Evolutionary conservation across 2,797 vertebrate species (phyloP), one percentile per base, ranked within the genome.

Genomic region (Onychomys torridus): DNA sequence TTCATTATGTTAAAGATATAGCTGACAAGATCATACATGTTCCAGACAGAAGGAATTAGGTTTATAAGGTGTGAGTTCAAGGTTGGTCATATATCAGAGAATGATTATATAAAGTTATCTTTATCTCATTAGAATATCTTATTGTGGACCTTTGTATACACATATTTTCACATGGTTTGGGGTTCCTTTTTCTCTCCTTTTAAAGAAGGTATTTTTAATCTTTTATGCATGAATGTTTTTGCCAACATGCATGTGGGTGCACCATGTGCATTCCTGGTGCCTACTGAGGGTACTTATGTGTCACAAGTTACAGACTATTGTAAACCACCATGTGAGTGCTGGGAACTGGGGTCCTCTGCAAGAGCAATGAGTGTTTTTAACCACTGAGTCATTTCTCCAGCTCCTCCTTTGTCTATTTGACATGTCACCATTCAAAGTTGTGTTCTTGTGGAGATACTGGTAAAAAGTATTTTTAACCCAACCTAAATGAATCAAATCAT

Each of bases 91-190:
- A 76, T 34, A 90, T 49, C 10, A 90, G 49, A 95, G 79, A 88
- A 90, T 89, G 16, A 19, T 40, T 89, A 49, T 17, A 92, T 59
- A 63, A 61, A 19, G 61, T 94, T 95, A 78, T 87, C n/a, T 23
- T 78, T 17, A 14, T 76, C 25, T 95, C 49, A 93, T 75, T 46
- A 76, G 14, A 89, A 71, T 78, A 93, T 77, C 78, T 93, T 85
- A 34, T 55, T 63, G 6, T 81, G 4, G 16, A 8, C 32, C 5
- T 92, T 94, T 93, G 34, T 13, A 5, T 89, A 4, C 59, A 1
- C 34, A 52, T 37, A 79, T 92, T 94, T 43, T 34, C 4, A 46
- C 25, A 37, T 5, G 34, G 40, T 25, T 85, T 87, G 89, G 77
- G 1, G 16, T 90, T 90, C 79, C 34, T 75, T 85, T 87, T 1